A percentile compares a stretch with the other conserved stretches of the same genome.
phyloP scores from a whole-genome alignment of 2,888 invertebrate species.

The Keiferia lycopersicella region DNA sequence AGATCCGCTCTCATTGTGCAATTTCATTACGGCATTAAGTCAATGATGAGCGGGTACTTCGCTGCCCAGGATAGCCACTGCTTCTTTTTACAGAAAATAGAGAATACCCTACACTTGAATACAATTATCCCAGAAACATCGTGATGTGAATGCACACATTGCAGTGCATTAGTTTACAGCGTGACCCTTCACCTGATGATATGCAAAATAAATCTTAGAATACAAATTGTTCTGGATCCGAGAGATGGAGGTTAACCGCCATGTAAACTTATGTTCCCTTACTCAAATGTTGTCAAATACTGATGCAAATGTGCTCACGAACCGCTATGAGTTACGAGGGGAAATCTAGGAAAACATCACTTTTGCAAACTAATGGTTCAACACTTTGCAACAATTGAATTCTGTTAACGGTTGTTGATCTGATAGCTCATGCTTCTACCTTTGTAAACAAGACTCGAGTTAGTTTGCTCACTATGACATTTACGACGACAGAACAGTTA shows the following conservation, averaged over 20 bases:
- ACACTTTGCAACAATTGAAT: conserved; percentile 19
- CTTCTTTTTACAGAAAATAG: not conserved
- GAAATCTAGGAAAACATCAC: conserved; percentile 34
- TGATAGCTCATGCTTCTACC: conserved; percentile 11
- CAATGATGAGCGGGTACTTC: conserved; percentile 56
- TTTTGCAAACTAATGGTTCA: conserved; percentile 40
- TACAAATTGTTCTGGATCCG: conserved; percentile 27
- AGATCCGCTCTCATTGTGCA: conserved; percentile 60
- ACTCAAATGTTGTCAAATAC: conserved; percentile 43
- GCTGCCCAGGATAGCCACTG: conserved; percentile 23
- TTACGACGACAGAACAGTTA: conserved; percentile 22
- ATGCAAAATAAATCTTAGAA: conserved; percentile 29
- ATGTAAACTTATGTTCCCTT: conserved; percentile 31
- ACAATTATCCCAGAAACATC: conserved; percentile 22
- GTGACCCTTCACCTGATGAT: conserved; percentile 28
- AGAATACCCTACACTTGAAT: conserved; percentile 11
- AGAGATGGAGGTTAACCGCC: conserved; percentile 29
- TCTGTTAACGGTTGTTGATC: conserved; percentile 13
- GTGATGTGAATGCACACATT: conserved; percentile 21
- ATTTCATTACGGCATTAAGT: conserved; percentile 62
- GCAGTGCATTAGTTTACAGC: conserved; percentile 26
- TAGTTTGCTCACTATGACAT: conserved; percentile 17
- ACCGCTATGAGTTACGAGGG: conserved; percentile 38
- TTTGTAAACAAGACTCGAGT: conserved; percentile 9
- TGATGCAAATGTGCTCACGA: conserved; percentile 38